phyloP scores from a whole-genome alignment of 2,888 invertebrate genomes.

The Arctia plantaginis region DNA sequence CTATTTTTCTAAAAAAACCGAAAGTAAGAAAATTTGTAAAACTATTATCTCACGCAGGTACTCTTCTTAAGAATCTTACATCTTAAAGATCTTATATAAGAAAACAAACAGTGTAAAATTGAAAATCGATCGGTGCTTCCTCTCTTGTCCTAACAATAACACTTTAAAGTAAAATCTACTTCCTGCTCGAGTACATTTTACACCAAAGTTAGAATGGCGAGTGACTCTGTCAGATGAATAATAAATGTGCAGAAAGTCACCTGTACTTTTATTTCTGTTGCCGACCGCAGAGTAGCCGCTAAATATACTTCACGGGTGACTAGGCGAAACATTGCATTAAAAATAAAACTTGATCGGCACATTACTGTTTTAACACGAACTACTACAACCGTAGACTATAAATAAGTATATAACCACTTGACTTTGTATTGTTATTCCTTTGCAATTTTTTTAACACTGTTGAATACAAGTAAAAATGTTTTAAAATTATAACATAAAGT shows the following conservation, averaged over 20 bases:
- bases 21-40: background rate
- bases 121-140: constrained; percentile 53
- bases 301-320: constrained; percentile 35
- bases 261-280: constrained; percentile 66
- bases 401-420: background rate
- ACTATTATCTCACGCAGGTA: background rate
- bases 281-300: constrained; percentile 39
- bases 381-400: background rate
- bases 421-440: background rate
- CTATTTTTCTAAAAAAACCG: background rate
- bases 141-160: constrained; percentile 66
- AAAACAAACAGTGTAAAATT: constrained; percentile 27
- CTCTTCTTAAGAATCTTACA: too few species aligned
- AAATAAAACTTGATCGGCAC: constrained; percentile 15
- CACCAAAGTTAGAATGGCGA: constrained; percentile 69
- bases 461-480: too few species aligned
- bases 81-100: background rate
- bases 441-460: background rate
- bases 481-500: constrained; percentile 1
- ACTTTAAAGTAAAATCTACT: constrained; percentile 70
- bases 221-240: constrained; percentile 77
- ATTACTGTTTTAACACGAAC: background rate
- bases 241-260: constrained; percentile 71
- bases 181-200: constrained; percentile 63
- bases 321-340: constrained; percentile 17